Evolutionary conservation across 2,113 vertebrate species (phyloP), one percentile per base, ranked within the genome.

Genomic region (Chauna torquata): DNA sequence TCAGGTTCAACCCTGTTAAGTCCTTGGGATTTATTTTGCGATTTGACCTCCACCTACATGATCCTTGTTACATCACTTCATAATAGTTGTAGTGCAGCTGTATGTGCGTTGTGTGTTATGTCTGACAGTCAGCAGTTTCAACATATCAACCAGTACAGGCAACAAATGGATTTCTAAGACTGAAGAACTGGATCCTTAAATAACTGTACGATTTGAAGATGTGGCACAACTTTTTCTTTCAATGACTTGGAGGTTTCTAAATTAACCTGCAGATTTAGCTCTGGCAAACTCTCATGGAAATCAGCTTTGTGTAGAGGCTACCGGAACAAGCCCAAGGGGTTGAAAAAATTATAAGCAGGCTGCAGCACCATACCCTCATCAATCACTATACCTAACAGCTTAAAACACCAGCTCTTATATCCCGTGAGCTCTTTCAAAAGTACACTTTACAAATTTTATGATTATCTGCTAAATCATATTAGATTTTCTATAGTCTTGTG

Each of bases 1-100:
- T 85, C 71, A 69, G 62, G 79, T 92, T 88, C 88, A 96, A 95
- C 88, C 62, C 88, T 77, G 36, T 9, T 90, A 96, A 96, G 4
- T 18, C 93, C 62, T 22, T 44, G 65, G 84, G 82, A 94, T 92
- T 96, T 97, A 97, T 88, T 88, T 77, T 57, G 69, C 92, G 86
- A 85, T 95, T 72, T 94, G 94, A 95, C 90, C 92, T 92, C 86
- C 75, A 93, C 90, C 90, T 92, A 85, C 92, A 85, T 88, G 90
- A 97, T 94, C 96, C 96, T 66, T 81, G 86, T 96, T 97, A 96
- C 65, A 87, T 96, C 92, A 96, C 72, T 93, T 88, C 1, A 5
- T 77, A 87, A 88, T 5, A 92, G 82, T 28, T 66, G 66, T 71
- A 76, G 66, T 57, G 91, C 66, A 88, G 84, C 78, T 64, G 65